These are phyloP conservation scores for Agriotes lineatus DNA, from an alignment of 2,888 invertebrate genomes.

Conservation along the genomic window DNA sequence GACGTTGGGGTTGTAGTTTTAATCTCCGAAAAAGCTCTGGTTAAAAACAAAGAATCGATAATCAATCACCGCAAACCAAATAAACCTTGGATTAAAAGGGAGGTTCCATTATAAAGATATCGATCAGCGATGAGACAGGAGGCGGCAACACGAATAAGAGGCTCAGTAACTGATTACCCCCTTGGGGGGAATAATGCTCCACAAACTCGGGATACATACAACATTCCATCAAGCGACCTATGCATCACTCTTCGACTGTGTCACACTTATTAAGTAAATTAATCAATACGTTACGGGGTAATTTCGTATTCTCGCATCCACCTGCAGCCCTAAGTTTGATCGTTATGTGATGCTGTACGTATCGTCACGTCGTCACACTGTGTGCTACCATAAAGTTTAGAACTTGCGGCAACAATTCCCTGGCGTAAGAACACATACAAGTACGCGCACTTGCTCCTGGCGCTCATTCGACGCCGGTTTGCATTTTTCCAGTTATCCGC, in stretches of 20 bases:
- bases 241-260: conserved; percentile 31
- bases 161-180: conserved; percentile 41
- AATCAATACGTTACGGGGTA: conserved; percentile 15
- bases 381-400: too few species aligned
- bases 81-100: conserved; percentile 23
- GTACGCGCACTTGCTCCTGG: too few species aligned
- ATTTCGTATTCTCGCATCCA: conserved; percentile 17
- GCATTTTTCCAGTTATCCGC: too few species aligned
- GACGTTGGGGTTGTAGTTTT: too few species aligned
- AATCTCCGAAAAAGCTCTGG: too few species aligned
- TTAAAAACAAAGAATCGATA: background rate
- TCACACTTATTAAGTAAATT: conserved; percentile 25
- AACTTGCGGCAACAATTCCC: too few species aligned
- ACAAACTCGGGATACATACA: conserved; percentile 26
- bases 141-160: conserved; percentile 34
- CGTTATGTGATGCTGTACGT: conserved; percentile 22
- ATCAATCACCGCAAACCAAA: conserved; percentile 7
- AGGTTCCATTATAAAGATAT: conserved; percentile 44
- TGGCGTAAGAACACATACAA: too few species aligned
- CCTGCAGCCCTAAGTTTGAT: conserved; percentile 17
- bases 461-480: too few species aligned
- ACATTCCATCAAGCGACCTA: conserved; percentile 31
- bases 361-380: conserved; percentile 14
- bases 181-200: conserved; percentile 28
- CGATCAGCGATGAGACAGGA: conserved; percentile 42